Base-by-base conservation (phyloP, 92 coral and sea anemone species). In the Phenganax stokvisi region DNA sequence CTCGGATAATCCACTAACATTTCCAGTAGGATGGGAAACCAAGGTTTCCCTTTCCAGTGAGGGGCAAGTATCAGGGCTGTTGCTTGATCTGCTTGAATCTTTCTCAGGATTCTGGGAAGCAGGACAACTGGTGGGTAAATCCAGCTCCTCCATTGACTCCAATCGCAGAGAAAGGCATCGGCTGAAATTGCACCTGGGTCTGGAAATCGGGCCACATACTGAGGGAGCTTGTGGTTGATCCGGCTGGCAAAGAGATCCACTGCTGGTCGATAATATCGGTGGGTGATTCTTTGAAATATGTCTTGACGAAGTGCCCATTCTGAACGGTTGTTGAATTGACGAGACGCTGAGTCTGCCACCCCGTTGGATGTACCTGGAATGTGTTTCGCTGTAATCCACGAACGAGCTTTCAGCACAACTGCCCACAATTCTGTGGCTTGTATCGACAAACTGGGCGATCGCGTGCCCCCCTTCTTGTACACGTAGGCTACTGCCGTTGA, bases 331-430 rank as follows among this genome's bases (percentile, higher is more conserved):
- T 58, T 58, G 63, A 20, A 11, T 6, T 6, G 15, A 15, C 16
- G 15, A 58, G 67, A 79, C 75, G 52, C 52, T 63, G 25, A 20
- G 92, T 91, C 92, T 85, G 85, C 96, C 71, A 81, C 84, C 10
- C 29, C 61, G 60, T 91, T 90, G 56, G 96, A 89, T 54, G 77
- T 75, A 9, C 91, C 89, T 10, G 87, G 89, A n/a, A 89, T 85
- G 76, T 89, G 91, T 53, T 57, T 78, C 16, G 89, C 91, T 27
- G 89, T 76, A 25, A 86, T 30, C 87, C 91, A 89, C 0, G 81
- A 28, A 15, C 85, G 54, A 37, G 17, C 20, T 31, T 89, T 55
- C 62, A 86, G 80, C 17, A 81, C 64, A 77, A 84, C 67, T 11
- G 80, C 20, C 89, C 91, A 86, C 63, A 89, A 12, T 10, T 86